Evolutionary conservation across 2,797 vertebrate species (phyloP).

Genomic region (Perodicticus potto): DNA sequence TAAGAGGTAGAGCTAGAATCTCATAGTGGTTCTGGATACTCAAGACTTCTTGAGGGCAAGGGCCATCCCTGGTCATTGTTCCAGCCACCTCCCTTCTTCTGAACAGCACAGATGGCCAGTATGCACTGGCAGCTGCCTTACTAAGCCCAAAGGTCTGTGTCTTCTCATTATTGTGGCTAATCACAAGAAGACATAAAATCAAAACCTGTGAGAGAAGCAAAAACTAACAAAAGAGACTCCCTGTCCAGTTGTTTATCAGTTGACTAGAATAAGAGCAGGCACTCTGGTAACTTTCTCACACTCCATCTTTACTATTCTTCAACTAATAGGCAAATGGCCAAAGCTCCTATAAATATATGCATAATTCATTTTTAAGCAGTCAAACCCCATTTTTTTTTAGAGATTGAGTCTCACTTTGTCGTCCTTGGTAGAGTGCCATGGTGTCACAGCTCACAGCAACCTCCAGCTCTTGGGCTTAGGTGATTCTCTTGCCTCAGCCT

Average conservation of each 20-base stretch:
- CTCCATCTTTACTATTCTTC: neutral
- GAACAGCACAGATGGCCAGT: neutral
- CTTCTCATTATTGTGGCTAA: neutral
- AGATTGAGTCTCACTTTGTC: too few relatives aligned
- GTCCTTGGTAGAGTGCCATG: too few relatives aligned
- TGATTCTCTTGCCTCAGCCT: too few relatives aligned
- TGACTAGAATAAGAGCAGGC: fast-evolving
- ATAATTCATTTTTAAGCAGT: neutral
- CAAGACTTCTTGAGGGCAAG: neutral
- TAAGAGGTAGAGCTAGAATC: neutral
- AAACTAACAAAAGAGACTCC: fast-evolving
- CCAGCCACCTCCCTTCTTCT: fast-evolving
- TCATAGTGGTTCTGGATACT: fast-evolving
- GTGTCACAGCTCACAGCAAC: too few relatives aligned
- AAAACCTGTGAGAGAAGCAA: fast-evolving
- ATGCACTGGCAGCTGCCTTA: neutral
- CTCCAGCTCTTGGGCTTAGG: too few relatives aligned
- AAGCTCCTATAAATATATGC: neutral
- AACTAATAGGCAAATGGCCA: neutral
- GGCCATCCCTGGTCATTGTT: neutral
- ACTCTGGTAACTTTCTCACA: fast-evolving
- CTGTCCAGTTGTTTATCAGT: neutral
- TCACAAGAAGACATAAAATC: neutral
- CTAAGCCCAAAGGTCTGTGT: neutral
- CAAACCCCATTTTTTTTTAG: neutral